Base-by-base conservation (phyloP, 2,113 vertebrate species). In the Tricholaema leucomelas region DNA sequence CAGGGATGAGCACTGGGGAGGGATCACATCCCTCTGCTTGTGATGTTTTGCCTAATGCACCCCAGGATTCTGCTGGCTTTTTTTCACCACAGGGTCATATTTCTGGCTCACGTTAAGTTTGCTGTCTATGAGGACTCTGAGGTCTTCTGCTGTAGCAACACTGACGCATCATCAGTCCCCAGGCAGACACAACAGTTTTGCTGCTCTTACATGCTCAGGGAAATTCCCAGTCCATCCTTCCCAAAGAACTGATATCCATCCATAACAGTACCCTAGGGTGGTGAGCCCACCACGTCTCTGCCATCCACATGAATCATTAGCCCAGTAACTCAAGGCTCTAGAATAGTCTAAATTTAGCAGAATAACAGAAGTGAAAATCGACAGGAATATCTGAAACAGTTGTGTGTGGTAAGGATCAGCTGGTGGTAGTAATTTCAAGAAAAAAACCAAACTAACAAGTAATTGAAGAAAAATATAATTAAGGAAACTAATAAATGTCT, bases 191-290 rank as follows among this genome's bases (percentile, higher is more conserved):
- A 25, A 36, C 31, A 73, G 36, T 19, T 8, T 9, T 48, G 24
- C 16, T 40, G n/a, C 24, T 55, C 8, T 46, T 15, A 14, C 2
- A 7, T 55, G n/a, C 28, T 59, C 16, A 44, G 21, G 15, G 24
- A 6, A 4, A 33, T 7, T 60, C 3, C 40, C 15, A 54, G 27
- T 4, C 28, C 1, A 1, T 48, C 44, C 33, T 60, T 66, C 30
- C 31, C 18, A 52, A n/a, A 52, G 36, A 46, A 17, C 36, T 4
- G 8, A 4, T 56, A 19, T 40, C 8, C 5, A 15, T 18, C 10
- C 16, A 6, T 55, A 27, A 8, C 27, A 73, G 11, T 0, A 2
- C 9, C 48, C 15, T 31, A 3, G 31, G 24, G 4, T 10, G 4
- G 23, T 36, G 25, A 48, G 10, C 69, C 15, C 42, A 84, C 17